phyloP scores from a whole-genome alignment of 2,113 vertebrate species.

The Saiga tatarica region DNA sequence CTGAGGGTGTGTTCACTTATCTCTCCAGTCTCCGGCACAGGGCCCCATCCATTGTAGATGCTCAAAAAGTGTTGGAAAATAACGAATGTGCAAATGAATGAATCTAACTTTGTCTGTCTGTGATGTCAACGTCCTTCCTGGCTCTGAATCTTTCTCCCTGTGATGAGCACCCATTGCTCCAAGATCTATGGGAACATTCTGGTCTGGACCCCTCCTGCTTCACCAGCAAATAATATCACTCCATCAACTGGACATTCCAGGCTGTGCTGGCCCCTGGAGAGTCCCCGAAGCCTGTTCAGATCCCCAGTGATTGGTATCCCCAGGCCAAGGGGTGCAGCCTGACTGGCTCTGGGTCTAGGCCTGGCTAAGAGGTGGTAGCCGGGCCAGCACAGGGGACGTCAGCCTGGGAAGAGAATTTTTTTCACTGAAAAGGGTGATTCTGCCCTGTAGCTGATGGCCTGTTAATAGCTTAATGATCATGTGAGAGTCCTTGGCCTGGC shows the following conservation, averaged over 20 bases:
- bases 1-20: background rate
- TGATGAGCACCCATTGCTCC: background rate
- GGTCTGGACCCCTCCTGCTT: background rate
- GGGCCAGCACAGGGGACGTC: rapidly evolving
- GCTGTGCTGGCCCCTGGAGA: background rate
- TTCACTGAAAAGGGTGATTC: background rate
- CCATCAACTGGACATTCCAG: background rate
- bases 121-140: background rate
- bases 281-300: background rate
- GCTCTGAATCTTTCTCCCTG: background rate
- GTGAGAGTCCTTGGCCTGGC: background rate
- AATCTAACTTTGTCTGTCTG: background rate
- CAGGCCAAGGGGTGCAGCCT: background rate
- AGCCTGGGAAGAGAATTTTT: background rate
- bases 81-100: background rate
- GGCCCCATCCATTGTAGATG: background rate
- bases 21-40: background rate
- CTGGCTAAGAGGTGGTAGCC: background rate
- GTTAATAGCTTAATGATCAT: slow-evolving; percentile 16
- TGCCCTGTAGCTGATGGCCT: background rate
- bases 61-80: background rate
- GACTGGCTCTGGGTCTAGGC: background rate
- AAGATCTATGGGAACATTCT: background rate
- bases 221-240: background rate
- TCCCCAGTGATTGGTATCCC: background rate